These are phyloP conservation scores for Tachuris rubrigastra DNA, from an alignment of 2,113 vertebrate species.

Conservation along the genomic window DNA sequence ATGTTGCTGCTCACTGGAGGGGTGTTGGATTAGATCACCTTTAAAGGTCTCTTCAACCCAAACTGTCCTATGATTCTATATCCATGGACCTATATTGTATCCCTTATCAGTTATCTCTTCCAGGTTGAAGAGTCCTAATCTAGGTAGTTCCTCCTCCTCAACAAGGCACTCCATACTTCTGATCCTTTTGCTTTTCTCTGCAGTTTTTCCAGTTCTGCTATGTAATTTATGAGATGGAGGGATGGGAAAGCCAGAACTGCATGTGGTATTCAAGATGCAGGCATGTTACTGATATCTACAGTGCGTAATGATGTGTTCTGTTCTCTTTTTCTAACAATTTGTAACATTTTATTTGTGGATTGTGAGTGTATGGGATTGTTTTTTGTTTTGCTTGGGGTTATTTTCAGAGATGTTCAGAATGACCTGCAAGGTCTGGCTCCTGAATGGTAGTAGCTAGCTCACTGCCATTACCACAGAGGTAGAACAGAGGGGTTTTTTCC, in stretches of 20 bases:
- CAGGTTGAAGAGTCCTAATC: not conserved
- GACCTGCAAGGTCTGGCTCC: not conserved
- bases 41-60: not conserved
- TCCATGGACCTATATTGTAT: not conserved
- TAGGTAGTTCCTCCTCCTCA: not conserved
- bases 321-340: not conserved
- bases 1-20: not conserved
- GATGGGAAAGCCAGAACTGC: conserved; percentile 31
- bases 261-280: conserved; percentile 1
- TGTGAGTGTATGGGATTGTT: fast-evolving
- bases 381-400: not conserved
- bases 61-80: not conserved
- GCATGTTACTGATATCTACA: not conserved
- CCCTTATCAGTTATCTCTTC: not conserved
- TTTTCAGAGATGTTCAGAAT: not conserved
- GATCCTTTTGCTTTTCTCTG: conserved; percentile 29
- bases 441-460: not conserved
- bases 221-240: not conserved
- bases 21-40: not conserved
- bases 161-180: not conserved
- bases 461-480: not conserved
- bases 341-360: not conserved
- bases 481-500: not conserved
- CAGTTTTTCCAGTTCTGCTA: conserved; percentile 21
- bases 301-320: not conserved